A percentile compares a stretch with the other conserved stretches of the same genome.
phyloP scores from a whole-genome alignment of 2,888 invertebrate species.

The Aspidiotus destructor region DNA sequence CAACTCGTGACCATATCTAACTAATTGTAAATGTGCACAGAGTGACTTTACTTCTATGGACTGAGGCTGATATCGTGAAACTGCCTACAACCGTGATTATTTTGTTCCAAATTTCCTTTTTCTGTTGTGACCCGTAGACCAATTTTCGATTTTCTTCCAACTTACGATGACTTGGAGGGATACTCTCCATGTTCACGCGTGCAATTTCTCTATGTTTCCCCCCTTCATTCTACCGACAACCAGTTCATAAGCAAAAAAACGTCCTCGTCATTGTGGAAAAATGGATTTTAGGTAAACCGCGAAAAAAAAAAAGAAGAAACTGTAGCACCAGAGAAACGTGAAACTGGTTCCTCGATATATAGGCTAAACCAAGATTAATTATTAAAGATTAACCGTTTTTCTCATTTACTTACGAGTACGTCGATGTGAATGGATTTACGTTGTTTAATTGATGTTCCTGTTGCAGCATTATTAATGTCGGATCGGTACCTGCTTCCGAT shows the following conservation, averaged over 20 bases:
- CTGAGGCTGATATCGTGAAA: too few relatives aligned
- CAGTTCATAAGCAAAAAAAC: background rate
- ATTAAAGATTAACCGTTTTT: conserved; percentile 30
- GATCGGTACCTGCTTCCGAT: conserved; percentile 31
- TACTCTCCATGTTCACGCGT: too few relatives aligned
- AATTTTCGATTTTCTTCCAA: too few relatives aligned
- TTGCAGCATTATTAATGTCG: conserved; percentile 30
- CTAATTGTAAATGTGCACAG: too few relatives aligned
- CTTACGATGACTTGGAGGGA: too few relatives aligned
- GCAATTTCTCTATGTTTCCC: too few relatives aligned
- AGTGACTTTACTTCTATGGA: too few relatives aligned
- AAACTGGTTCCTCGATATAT: conserved; percentile 28
- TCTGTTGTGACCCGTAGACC: too few relatives aligned
- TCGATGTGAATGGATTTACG: conserved; percentile 28
- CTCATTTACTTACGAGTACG: conserved; percentile 29
- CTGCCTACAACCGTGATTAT: too few relatives aligned
- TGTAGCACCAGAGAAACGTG: conserved; percentile 4
- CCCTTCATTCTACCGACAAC: background rate
- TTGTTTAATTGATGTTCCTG: conserved; percentile 32
- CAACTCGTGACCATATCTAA: too few relatives aligned
- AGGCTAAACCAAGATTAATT: conserved; percentile 31
- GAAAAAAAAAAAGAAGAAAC: conserved; percentile 4
- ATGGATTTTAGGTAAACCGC: conserved; percentile 6
- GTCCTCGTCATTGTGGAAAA: background rate
- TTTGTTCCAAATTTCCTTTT: too few relatives aligned